Base-by-base conservation (phyloP, 2,888 invertebrate species). In the Drosophila mulleri region DNA sequence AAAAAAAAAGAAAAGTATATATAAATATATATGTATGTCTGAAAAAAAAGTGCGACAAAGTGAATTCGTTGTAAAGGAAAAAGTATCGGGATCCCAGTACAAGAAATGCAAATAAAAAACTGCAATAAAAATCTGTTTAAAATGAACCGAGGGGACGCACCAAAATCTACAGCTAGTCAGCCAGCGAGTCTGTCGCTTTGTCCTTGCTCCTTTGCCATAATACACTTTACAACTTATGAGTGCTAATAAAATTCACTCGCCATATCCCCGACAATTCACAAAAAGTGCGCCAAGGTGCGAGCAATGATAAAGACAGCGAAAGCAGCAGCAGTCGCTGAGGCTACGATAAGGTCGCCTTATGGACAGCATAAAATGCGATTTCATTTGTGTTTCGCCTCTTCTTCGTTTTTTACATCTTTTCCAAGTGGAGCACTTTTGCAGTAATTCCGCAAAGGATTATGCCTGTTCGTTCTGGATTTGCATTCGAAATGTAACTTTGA, bases 91-190 rank as follows among this genome's bases (percentile, higher is more conserved):
- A 59, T 53, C 47, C 48, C 47, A 54, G 73, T 53, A 57, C 57
- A 65, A 73, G 66, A 74, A 69, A 81, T 76, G 82, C 73, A 82
- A 80, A 82, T 80, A 80, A 82, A 82, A 82, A 89, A 82, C 62
- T 89, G 81, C 88, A 89, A 86, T 89, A 86, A 86, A 86, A 89
- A 86, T 88, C 90, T 89, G 83, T 89, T 86, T 77, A 85, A 89
- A 88, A 85, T 79, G 89, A 82, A 82, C 82, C 72, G 77, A 48
- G 67, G 66, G 57, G 50, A 67, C 75, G 71, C 57, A 67, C 50
- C 57, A 74, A 67, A 78, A 66, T 63, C 64, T 65, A 61, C 47
- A 68, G 81, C 48, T 67, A 68, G 81, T 57, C 74, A 29, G 29
- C 54, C 74, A 67, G 60, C 35, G 52, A 72, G 75, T 23, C 32